These are phyloP conservation scores for Folsomia manolachei DNA, from an alignment of 2,888 invertebrate genomes.

Conservation along the genomic window DNA sequence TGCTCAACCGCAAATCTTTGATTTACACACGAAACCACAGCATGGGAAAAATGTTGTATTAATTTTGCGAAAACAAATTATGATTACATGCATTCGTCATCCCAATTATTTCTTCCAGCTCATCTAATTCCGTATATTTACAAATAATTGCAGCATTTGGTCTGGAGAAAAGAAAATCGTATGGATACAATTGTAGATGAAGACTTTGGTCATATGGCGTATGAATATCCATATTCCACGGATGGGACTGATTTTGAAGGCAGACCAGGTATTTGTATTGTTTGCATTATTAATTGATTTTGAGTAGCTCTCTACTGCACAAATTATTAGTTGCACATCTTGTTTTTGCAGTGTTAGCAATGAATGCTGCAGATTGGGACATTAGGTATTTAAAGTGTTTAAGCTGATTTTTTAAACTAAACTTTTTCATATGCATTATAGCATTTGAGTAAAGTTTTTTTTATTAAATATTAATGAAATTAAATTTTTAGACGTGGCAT, in stretches of 20 bases:
- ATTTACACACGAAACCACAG: too few relatives aligned
- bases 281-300: too few relatives aligned
- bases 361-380: slow-evolving; percentile 14
- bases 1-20: neutral
- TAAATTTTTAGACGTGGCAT: neutral
- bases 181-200: slow-evolving; percentile 11
- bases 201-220: neutral
- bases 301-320: too few relatives aligned
- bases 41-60: too few relatives aligned
- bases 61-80: too few relatives aligned
- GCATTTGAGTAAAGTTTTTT: neutral
- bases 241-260: slow-evolving; percentile 15
- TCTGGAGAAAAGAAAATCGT: neutral
- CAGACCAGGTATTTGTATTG: slow-evolving; percentile 16
- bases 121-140: neutral
- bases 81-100: too few relatives aligned
- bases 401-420: too few relatives aligned
- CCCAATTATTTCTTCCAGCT: too few relatives aligned
- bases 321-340: too few relatives aligned
- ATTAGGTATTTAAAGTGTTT: too few relatives aligned
- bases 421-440: too few relatives aligned
- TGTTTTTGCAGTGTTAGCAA: neutral
- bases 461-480: neutral
- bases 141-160: slow-evolving; percentile 10
- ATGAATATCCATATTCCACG: slow-evolving; percentile 1